Evolutionary conservation across 2,888 invertebrate species (phyloP).

Genomic region (Lochmaea capreae): DNA sequence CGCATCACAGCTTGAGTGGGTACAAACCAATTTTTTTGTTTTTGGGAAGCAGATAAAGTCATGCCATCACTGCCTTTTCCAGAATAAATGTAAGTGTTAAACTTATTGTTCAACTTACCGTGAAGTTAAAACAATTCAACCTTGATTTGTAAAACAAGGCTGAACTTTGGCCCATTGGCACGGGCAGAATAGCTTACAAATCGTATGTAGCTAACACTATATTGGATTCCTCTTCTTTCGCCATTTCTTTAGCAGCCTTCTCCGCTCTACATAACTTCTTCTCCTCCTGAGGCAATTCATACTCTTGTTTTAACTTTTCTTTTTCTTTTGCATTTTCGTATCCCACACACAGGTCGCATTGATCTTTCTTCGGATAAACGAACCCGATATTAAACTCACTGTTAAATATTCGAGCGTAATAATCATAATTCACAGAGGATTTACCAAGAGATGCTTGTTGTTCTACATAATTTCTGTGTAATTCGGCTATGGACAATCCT

Average conservation of each 20-base stretch:
- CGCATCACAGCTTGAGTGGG: no score
- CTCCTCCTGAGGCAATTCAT: background rate
- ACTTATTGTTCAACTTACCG: background rate
- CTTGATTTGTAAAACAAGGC: constrained; percentile 2
- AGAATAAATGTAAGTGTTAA: no score
- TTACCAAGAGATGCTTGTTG: constrained; percentile 2
- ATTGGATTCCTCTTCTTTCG: constrained; percentile 4
- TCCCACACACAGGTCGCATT: constrained; percentile 52
- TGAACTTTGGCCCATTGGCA: constrained; percentile 1
- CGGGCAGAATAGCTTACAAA: constrained; percentile 4
- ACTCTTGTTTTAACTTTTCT: constrained; percentile 36
- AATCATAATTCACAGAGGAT: constrained; percentile 2
- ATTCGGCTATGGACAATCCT: background rate
- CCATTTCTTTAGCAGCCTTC: background rate
- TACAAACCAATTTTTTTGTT: no score
- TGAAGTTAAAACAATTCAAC: constrained; percentile 4
- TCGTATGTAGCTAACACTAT: constrained; percentile 4
- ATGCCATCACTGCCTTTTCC: no score
- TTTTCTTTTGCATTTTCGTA: constrained; percentile 53
- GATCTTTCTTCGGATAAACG: constrained; percentile 45
- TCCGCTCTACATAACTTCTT: constrained; percentile 2
- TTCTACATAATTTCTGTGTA: constrained; percentile 4
- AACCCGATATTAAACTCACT: background rate
- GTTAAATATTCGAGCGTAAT: constrained; percentile 4
- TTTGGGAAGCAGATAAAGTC: no score